phyloP scores from a whole-genome alignment of 2,888 invertebrate species.

The Zeuzera pyrina region DNA sequence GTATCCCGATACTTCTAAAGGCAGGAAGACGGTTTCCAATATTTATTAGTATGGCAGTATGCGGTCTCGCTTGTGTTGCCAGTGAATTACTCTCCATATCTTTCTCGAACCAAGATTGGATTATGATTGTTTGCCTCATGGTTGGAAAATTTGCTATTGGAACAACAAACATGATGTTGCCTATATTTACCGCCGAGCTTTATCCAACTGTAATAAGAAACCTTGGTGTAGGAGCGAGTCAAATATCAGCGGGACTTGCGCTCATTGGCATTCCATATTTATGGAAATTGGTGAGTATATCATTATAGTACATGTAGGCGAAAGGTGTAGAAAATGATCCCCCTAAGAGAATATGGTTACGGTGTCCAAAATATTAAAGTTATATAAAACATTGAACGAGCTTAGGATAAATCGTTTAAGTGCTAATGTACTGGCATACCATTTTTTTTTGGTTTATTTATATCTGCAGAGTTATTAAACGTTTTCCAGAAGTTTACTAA shows the following conservation, averaged over 20 bases:
- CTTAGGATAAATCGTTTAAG: too few relatives aligned
- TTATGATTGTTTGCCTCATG: constrained; percentile 83
- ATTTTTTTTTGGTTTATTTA: too few relatives aligned
- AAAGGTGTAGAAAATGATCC: too few relatives aligned
- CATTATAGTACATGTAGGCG: too few relatives aligned
- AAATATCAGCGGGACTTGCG: constrained; percentile 82
- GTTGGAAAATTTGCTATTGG: constrained; percentile 86
- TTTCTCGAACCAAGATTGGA: constrained; percentile 75
- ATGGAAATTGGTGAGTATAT: constrained; percentile 78
- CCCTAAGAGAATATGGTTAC: too few relatives aligned
- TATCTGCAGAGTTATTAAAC: too few relatives aligned
- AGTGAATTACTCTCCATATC: constrained; percentile 70
- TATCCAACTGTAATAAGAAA: constrained; percentile 82
- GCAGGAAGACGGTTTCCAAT: constrained; percentile 82
- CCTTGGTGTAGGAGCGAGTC: constrained; percentile 81
- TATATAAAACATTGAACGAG: too few relatives aligned
- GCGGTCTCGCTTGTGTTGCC: constrained; percentile 80
- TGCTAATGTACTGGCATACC: too few relatives aligned
- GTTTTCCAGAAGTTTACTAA: too few relatives aligned
- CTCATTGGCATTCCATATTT: constrained; percentile 85
- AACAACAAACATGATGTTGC: constrained; percentile 84
- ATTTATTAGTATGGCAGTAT: constrained; percentile 77
- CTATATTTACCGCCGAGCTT: constrained; percentile 81
- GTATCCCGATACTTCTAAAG: constrained; percentile 82
- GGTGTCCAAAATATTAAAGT: too few relatives aligned